phyloP scores from a whole-genome alignment of 2,888 invertebrate genomes.

The Trissolcus japonicus region DNA sequence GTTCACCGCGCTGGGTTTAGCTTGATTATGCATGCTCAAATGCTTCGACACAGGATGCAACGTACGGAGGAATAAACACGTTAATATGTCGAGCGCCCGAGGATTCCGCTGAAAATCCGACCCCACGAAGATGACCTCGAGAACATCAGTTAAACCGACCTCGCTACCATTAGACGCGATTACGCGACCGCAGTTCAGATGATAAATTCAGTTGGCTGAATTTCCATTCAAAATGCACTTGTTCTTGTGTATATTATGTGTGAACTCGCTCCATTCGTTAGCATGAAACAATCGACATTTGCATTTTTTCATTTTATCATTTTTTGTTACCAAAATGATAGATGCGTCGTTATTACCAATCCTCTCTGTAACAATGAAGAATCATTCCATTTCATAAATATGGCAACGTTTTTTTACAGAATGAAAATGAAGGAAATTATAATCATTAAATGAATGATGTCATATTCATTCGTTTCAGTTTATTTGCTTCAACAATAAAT shows the following conservation, averaged over 20 bases:
- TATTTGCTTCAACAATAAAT: no score
- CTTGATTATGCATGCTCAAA: conserved; percentile 42
- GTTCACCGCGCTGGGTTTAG: conserved; percentile 5
- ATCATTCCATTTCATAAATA: no score
- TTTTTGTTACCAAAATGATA: no score
- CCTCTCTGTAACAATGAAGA: no score
- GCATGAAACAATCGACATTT: conserved; percentile 2
- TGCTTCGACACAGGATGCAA: conserved; percentile 29
- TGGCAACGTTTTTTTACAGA: no score
- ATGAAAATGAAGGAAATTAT: no score
- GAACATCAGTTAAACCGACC: conserved; percentile 13
- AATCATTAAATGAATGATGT: no score
- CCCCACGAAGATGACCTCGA: conserved; percentile 47
- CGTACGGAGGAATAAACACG: conserved; percentile 30
- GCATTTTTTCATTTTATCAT: no score
- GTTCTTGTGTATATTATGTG: conserved; percentile 13
- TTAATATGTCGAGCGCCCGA: conserved; percentile 28
- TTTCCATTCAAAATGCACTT: conserved; percentile 53
- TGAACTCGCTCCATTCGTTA: conserved; percentile 1
- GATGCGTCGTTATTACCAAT: no score
- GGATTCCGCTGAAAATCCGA: conserved; percentile 28
- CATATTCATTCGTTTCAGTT: no score
- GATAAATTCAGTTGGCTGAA: conserved; percentile 55
- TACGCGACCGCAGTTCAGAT: conserved; percentile 55
- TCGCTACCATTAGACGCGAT: conserved; percentile 46